These are phyloP conservation scores for Petrocephalus microphthalmus DNA, from an alignment of 2,113 vertebrate genomes.

Conservation along the genomic window DNA sequence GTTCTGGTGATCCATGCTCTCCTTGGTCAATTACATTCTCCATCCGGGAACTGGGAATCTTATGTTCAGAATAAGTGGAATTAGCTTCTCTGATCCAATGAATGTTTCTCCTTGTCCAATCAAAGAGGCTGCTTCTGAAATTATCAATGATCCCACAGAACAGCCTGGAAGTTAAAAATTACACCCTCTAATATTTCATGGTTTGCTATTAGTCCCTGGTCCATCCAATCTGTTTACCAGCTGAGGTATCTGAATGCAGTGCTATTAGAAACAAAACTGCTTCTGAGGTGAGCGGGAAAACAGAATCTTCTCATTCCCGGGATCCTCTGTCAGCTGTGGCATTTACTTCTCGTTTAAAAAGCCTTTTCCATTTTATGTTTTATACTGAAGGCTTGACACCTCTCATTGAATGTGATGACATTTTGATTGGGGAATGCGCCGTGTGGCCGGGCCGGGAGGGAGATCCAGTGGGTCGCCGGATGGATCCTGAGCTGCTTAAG, in stretches of 20 bases:
- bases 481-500: not conserved
- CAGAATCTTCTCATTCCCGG: too few relatives aligned
- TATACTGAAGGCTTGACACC: not conserved
- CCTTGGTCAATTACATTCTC: not conserved
- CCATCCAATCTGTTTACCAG: not conserved
- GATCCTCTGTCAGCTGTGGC: not conserved
- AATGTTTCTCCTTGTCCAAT: not conserved
- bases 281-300: not conserved
- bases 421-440: not conserved
- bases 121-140: slow-evolving; percentile 27
- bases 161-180: slow-evolving; percentile 23
- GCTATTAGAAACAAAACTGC: not conserved
- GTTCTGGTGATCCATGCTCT: not conserved
- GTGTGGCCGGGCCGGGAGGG: not conserved
- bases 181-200: slow-evolving; percentile 30
- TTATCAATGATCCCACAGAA: slow-evolving; percentile 28
- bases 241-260: not conserved
- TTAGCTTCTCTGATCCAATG: slow-evolving; percentile 15
- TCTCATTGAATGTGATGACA: too few relatives aligned
- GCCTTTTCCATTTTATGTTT: not conserved
- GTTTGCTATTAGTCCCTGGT: slow-evolving; percentile 22
- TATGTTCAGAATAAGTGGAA: slow-evolving; percentile 11
- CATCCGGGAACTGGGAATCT: not conserved
- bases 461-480: not conserved
- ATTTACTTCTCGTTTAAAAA: not conserved